A percentile compares a stretch with the other conserved stretches of the same genome.
Evolutionary conservation across 1,140 invertebrate genomes (phyloP).

Genomic region (Trichonephila clavipes): DNA sequence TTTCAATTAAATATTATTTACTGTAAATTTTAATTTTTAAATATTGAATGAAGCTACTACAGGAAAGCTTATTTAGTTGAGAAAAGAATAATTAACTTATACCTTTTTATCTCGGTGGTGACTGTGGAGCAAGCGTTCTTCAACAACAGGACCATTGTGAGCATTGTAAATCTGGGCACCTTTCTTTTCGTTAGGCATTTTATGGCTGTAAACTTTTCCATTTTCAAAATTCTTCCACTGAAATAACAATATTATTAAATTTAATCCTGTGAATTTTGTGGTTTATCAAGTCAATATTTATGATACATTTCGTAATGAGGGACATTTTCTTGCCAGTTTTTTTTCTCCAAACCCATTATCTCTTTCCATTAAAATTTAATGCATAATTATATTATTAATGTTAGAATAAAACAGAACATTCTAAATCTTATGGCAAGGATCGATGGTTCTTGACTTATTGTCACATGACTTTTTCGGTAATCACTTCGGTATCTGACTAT

Average conservation of each 20-base stretch:
- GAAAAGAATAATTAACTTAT: neutral
- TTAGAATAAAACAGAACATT: too few species aligned
- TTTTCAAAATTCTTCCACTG: constrained; percentile 75
- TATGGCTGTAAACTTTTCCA: constrained; percentile 65
- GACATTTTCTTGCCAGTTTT: neutral
- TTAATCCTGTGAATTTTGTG: too few species aligned
- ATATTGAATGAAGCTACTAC: too few species aligned
- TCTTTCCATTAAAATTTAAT: neutral
- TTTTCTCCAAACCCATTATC: neutral
- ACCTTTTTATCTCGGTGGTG: constrained; percentile 57
- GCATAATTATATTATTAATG: neutral
- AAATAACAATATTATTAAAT: neutral
- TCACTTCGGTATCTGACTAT: too few species aligned
- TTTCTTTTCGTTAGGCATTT: constrained; percentile 28
- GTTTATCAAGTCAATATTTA: neutral
- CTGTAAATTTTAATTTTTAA: too few species aligned
- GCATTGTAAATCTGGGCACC: neutral
- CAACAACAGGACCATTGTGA: neutral
- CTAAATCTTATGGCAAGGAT: too few species aligned
- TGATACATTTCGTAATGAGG: neutral
- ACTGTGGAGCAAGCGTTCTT: constrained; percentile 58
- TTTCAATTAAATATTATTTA: too few species aligned
- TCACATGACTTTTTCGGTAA: too few species aligned
- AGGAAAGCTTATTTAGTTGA: too few species aligned
- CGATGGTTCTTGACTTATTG: too few species aligned